These are phyloP conservation scores for Physocephala rufipes DNA, from an alignment of 2,888 invertebrate species.

Conservation along the genomic window DNA sequence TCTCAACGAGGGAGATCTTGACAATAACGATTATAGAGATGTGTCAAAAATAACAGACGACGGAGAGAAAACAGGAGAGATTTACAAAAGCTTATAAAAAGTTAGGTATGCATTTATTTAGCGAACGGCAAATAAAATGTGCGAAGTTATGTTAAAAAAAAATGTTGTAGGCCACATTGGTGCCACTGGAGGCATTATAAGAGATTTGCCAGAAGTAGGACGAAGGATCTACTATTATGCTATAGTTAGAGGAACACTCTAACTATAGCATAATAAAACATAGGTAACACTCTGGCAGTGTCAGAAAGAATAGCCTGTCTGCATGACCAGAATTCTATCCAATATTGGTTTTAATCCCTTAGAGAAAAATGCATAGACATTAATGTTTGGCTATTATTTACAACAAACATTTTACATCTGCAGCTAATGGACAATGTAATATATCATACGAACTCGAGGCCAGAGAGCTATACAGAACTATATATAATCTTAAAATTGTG, in stretches of 20 bases:
- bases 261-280: too few species aligned
- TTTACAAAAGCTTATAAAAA: too few species aligned
- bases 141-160: not conserved
- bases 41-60: too few species aligned
- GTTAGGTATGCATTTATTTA: not conserved
- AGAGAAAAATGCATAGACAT: conserved; percentile 3
- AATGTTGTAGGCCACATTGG: conserved; percentile 2
- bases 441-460: too few species aligned
- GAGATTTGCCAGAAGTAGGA: too few species aligned
- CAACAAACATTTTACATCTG: too few species aligned
- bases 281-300: not conserved
- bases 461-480: too few species aligned
- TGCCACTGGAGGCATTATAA: too few species aligned
- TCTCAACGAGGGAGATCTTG: not conserved
- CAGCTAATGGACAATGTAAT: too few species aligned
- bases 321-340: conserved; percentile 6
- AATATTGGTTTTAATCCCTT: not conserved
- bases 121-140: conserved; percentile 9
- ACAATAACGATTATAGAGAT: conserved; percentile 7
- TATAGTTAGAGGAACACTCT: conserved; percentile 2
- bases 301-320: not conserved
- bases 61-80: too few species aligned
- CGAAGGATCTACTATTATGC: conserved; percentile 5
- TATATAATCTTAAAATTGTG: too few species aligned
- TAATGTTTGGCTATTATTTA: conserved; percentile 12